A percentile compares a stretch with the other conserved stretches of the same genome.
phyloP scores from a whole-genome alignment of 2,888 invertebrate species.

The Lochmaea capreae region DNA sequence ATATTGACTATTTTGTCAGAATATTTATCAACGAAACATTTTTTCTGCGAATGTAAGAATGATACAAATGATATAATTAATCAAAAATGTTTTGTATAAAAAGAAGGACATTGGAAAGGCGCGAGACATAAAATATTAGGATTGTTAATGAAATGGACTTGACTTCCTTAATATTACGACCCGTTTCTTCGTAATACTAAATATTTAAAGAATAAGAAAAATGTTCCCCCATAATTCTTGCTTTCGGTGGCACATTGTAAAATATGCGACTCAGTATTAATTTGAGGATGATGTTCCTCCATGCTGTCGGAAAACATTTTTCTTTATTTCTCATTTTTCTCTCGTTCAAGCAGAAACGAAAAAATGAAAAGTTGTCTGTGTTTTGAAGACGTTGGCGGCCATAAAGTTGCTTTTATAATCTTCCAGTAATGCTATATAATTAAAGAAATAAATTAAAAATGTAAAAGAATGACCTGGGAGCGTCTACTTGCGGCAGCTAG shows the following conservation, averaged over 20 bases:
- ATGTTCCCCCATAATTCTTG: conserved; percentile 14
- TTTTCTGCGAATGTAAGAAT: too few relatives aligned
- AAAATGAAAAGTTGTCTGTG: conserved; percentile 40
- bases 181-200: conserved; percentile 9
- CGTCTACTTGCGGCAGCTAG: conserved; percentile 23
- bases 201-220: conserved; percentile 26
- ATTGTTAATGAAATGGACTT: conserved; percentile 11
- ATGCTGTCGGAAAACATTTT: conserved; percentile 28
- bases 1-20: background rate
- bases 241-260: conserved; percentile 26
- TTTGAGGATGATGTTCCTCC: conserved; percentile 28
- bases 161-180: conserved; percentile 10
- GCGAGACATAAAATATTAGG: background rate
- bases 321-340: conserved; percentile 34
- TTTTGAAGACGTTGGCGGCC: conserved; percentile 33
- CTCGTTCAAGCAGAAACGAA: conserved; percentile 31
- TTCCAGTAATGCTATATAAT: conserved; percentile 38
- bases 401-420: conserved; percentile 39
- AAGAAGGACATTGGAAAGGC: background rate
- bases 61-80: background rate
- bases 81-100: background rate
- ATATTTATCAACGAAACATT: background rate
- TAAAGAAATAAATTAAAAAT: conserved; percentile 40
- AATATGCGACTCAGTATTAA: conserved; percentile 32
- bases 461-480: conserved; percentile 23